A percentile compares a stretch with the other conserved stretches of the same genome.
These are phyloP conservation scores for Drosophila bocqueti DNA, from an alignment of 1,140 invertebrate species.

Conservation along the genomic window DNA sequence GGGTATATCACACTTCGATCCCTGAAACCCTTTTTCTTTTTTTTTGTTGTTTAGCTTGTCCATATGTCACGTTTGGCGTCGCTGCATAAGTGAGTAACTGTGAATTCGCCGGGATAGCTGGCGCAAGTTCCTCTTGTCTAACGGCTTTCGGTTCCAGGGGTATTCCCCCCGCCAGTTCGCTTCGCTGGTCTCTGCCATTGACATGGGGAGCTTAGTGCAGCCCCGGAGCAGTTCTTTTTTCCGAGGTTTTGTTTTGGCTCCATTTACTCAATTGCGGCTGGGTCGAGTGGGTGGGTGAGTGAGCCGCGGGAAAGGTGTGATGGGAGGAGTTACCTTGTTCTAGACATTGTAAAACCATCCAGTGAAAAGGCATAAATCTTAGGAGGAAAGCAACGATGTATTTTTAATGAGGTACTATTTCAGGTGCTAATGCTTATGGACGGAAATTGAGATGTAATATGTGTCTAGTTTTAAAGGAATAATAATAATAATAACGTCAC, in stretches of 20 bases:
- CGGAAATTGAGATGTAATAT: not conserved
- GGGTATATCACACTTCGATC: conserved; percentile 1
- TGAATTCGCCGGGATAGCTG: conserved; percentile 39
- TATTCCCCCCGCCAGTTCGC: conserved; percentile 6
- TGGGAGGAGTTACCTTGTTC: conserved; percentile 22
- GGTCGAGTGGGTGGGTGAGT: conserved; percentile 24
- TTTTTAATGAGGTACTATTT: conserved; percentile 32
- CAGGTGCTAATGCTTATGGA: not conserved
- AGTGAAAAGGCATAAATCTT: conserved; percentile 14
- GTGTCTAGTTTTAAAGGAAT: not conserved
- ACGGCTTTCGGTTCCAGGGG: conserved; percentile 29
- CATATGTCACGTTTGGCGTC: conserved; percentile 46
- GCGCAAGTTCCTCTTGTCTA: conserved; percentile 41
- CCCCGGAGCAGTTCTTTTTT: conserved; percentile 23
- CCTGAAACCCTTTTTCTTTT: not conserved
- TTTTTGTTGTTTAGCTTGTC: conserved; percentile 3
- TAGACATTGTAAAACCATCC: conserved; percentile 19
- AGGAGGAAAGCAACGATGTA: not conserved
- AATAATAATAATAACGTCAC: no score
- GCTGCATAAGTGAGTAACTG: conserved; percentile 50
- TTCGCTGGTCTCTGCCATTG: conserved; percentile 35
- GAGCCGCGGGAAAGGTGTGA: conserved; percentile 21
- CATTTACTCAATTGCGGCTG: conserved; percentile 40
- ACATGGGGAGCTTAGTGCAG: conserved; percentile 32
- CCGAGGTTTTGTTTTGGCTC: conserved; percentile 28